Percentiles rank a stretch among this genome's conserved stretches.
phyloP scores from a whole-genome alignment of 2,113 vertebrate species.

The Papio anubis region DNA sequence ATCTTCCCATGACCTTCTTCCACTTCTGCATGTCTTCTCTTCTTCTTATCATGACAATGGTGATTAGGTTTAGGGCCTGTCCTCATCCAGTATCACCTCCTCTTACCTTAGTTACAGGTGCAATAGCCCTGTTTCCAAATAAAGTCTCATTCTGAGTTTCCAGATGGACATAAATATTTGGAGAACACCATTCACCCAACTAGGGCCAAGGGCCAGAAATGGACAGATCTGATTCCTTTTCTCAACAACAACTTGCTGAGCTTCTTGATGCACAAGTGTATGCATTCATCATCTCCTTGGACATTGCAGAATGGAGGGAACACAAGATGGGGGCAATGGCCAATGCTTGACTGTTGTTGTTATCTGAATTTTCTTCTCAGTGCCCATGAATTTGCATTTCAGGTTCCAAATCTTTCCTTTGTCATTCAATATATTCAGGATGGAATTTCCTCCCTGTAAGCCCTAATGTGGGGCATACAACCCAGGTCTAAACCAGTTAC shows the following conservation, averaged over 20 bases:
- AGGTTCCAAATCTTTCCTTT: background rate
- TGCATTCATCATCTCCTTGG: fast-evolving
- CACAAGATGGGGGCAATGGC: background rate
- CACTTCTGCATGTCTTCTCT: background rate
- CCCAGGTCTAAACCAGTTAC: too few species aligned
- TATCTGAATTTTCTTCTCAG: background rate
- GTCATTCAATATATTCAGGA: background rate
- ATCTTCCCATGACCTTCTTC: too few species aligned
- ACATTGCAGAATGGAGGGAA: background rate
- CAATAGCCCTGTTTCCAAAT: background rate
- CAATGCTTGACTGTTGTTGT: too few species aligned
- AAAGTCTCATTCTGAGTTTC: background rate
- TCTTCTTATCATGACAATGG: background rate
- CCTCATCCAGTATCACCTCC: background rate
- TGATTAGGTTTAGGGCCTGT: background rate
- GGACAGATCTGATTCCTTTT: background rate
- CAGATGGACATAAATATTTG: fast-evolving
- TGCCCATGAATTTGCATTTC: background rate
- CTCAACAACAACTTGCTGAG: background rate
- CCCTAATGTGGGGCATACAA: fast-evolving
- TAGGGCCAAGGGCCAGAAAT: too few species aligned
- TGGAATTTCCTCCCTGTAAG: background rate
- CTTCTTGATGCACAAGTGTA: too few species aligned
- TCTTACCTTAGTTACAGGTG: background rate
- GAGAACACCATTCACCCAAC: background rate